Percentiles rank a stretch among this genome's conserved stretches.
These are phyloP conservation scores for Oophaga sylvatica DNA, from an alignment of 2,797 vertebrate genomes.

Conservation along the genomic window DNA sequence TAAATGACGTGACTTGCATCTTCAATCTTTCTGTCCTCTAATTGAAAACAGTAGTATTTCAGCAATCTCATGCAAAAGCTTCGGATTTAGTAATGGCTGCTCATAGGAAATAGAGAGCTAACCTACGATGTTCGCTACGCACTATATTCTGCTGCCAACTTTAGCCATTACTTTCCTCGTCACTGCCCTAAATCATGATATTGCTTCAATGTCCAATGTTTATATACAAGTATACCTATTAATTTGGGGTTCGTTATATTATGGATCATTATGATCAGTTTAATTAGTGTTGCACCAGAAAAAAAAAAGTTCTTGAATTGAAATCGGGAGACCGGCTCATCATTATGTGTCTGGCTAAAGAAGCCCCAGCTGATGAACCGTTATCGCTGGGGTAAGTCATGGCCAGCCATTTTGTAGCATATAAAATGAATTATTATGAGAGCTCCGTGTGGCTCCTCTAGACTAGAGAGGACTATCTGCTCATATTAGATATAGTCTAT, in stretches of 20 bases:
- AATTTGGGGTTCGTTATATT: neutral
- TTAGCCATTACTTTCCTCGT: neutral
- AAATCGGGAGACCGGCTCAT: neutral
- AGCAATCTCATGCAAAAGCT: neutral
- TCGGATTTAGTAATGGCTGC: neutral
- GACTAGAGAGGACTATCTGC: no score
- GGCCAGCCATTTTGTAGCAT: no score
- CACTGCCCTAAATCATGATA: neutral
- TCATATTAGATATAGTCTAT: no score
- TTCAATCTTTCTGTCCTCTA: neutral
- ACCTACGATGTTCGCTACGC: neutral
- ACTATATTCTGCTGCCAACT: neutral
- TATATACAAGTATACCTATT: neutral
- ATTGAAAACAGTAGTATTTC: slow-evolving; percentile 20
- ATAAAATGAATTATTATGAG: no score
- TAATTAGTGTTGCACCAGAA: neutral
- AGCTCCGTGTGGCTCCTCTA: no score
- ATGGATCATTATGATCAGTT: neutral
- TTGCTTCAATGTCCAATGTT: neutral
- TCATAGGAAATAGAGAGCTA: neutral
- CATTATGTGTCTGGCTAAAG: neutral
- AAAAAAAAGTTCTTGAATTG: neutral
- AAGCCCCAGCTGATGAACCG: neutral
- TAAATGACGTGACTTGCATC: neutral
- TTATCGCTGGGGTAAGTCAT: no score